These are phyloP conservation scores for Acanthosoma haemorrhoidale DNA, from an alignment of 2,888 invertebrate species.

Conservation along the genomic window DNA sequence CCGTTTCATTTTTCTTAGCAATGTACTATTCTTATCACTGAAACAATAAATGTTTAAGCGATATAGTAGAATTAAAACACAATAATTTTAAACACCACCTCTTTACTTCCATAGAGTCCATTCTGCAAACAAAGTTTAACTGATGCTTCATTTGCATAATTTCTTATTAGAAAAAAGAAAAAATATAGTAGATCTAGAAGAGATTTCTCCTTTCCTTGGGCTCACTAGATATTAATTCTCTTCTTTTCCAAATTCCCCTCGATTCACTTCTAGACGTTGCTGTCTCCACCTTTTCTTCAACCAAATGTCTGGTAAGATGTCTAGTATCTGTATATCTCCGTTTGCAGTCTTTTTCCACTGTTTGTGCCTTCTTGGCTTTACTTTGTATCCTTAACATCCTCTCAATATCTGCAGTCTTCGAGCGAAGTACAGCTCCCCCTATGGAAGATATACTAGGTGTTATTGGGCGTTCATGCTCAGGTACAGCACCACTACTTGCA, in stretches of 20 bases:
- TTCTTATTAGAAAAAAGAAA: background rate
- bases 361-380: constrained; percentile 44
- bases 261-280: constrained; percentile 36
- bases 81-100: background rate
- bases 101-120: background rate
- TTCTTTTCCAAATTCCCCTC: constrained; percentile 64
- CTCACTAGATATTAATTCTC: constrained; percentile 76
- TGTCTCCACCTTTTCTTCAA: constrained; percentile 49
- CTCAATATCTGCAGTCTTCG: constrained; percentile 64
- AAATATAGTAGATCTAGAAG: background rate
- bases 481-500: constrained; percentile 39
- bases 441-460: constrained; percentile 54
- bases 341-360: constrained; percentile 58
- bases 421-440: constrained; percentile 59
- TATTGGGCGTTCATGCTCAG: constrained; percentile 32
- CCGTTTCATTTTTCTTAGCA: background rate
- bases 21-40: background rate
- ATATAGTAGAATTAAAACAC: background rate
- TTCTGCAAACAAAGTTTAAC: background rate
- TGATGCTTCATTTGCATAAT: background rate
- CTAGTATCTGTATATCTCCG: constrained; percentile 57
- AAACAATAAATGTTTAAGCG: background rate
- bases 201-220: constrained; percentile 46
- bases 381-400: constrained; percentile 50
- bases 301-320: constrained; percentile 56